phyloP scores from a whole-genome alignment of 2,113 vertebrate species.

The Anseranas semipalmata region DNA sequence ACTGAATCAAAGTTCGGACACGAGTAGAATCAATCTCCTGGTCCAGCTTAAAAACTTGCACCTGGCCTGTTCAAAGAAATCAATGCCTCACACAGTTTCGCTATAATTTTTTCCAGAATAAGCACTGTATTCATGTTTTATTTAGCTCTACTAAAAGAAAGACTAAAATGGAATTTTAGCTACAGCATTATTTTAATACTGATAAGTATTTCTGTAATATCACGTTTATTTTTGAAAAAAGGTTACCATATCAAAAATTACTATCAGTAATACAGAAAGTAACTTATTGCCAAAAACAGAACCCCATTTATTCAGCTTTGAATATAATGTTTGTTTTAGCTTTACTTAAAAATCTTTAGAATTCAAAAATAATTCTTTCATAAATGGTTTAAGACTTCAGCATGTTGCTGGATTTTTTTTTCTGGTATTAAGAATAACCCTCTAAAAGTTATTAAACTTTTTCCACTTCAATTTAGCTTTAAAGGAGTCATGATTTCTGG shows the following conservation, averaged over 20 bases:
- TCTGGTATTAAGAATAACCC: background rate
- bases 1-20: slow-evolving; percentile 85
- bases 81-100: background rate
- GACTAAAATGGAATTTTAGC: background rate
- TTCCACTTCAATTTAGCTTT: background rate
- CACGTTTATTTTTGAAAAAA: background rate
- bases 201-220: background rate
- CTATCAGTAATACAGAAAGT: background rate
- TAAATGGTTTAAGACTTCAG: background rate
- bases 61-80: slow-evolving; percentile 59
- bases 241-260: background rate
- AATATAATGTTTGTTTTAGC: background rate
- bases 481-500: background rate
- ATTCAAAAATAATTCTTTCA: background rate
- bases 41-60: slow-evolving; percentile 80
- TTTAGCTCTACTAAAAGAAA: background rate
- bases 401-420: background rate
- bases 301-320: background rate
- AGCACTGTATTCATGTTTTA: background rate
- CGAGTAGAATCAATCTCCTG: slow-evolving; percentile 78
- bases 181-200: background rate
- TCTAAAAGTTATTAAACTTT: background rate
- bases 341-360: background rate
- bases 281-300: background rate
- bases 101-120: background rate